Conservation (phyloP, 2,888 invertebrate species). For the Amphipoea lucens region DNA sequence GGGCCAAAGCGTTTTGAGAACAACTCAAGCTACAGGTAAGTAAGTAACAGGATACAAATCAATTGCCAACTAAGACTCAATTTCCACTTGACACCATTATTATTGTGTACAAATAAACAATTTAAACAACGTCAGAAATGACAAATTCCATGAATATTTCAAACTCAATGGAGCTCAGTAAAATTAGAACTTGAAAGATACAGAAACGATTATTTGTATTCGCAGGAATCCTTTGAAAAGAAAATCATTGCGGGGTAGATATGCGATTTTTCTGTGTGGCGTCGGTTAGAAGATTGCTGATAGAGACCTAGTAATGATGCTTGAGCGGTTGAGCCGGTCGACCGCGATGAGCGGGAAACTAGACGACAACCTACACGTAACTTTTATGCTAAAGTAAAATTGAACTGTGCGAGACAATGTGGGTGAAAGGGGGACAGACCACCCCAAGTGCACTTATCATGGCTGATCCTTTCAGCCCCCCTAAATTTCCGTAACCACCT, state of each 20-base stretch:
- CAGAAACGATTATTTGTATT: not conserved
- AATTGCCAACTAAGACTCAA: not conserved
- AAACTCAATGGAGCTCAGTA: conserved; percentile 7
- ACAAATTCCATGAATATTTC: conserved; percentile 5
- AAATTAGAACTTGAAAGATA: not conserved
- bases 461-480: conserved; percentile 20
- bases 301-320: conserved; percentile 4
- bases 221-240: not conserved
- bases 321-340: not conserved
- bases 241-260: not conserved
- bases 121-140: not conserved
- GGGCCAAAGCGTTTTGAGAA: not conserved
- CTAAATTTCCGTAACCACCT: conserved; percentile 56
- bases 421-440: not conserved
- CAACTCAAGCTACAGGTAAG: not conserved
- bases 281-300: conserved; percentile 8
- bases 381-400: conserved; percentile 13
- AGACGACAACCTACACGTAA: not conserved
- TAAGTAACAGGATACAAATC: conserved; percentile 4
- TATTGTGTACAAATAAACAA: conserved; percentile 4
- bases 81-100: not conserved
- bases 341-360: not conserved
- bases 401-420: conserved; percentile 9
- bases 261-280: not conserved
- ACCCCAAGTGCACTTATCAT: conserved; percentile 9